Conservation (phyloP, 2,113 vertebrate genomes). For the Neotragus pygmaeus region DNA sequence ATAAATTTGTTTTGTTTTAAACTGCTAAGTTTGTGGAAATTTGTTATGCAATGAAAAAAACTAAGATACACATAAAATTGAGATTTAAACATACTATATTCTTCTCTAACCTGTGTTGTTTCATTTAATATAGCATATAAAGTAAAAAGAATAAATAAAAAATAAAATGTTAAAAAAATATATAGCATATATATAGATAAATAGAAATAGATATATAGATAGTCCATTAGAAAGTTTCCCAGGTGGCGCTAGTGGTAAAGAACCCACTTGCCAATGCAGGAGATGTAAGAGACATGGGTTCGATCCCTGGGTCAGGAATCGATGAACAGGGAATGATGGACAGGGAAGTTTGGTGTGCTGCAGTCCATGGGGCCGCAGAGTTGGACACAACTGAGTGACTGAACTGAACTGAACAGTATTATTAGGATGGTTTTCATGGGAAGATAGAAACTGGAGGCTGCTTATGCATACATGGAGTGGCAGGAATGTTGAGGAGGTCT, state of each 20-base stretch:
- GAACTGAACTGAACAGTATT: neutral
- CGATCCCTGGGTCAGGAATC: neutral
- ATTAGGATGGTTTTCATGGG: neutral
- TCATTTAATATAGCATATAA: neutral
- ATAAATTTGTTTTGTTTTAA: slow-evolving; percentile 18
- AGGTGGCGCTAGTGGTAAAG: neutral
- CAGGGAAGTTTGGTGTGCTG: neutral
- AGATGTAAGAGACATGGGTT: neutral
- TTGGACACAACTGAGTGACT: neutral
- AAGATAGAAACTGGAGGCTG: neutral
- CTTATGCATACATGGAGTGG: neutral
- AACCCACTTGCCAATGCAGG: neutral
- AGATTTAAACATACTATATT: slow-evolving; percentile 12
- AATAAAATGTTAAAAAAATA: no score
- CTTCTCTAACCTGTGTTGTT: neutral
- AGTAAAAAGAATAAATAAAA: no score
- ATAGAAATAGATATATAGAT: neutral
- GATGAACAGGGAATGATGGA: neutral
- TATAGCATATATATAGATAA: neutral
- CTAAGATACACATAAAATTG: neutral
- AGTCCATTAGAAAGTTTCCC: neutral
- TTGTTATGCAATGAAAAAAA: neutral
- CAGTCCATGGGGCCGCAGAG: neutral
- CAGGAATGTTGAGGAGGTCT: neutral
- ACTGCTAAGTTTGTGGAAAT: neutral